phyloP scores from a whole-genome alignment of 2,888 invertebrate species.

The Megaustenia siamemsis region DNA sequence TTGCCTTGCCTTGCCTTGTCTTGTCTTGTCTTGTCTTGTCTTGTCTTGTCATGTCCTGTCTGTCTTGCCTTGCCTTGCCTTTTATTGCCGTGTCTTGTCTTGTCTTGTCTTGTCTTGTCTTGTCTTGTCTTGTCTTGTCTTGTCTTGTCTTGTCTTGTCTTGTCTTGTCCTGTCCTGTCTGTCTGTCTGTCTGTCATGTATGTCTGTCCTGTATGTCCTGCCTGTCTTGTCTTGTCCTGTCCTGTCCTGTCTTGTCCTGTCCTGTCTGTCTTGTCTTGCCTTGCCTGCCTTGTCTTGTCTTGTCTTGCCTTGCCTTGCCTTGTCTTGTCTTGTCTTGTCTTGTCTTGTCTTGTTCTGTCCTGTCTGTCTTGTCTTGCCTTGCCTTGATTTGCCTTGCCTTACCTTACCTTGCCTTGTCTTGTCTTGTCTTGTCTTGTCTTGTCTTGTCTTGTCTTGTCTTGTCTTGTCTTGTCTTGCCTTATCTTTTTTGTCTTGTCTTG shows the following conservation, averaged over 20 bases:
- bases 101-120: conserved; percentile 11
- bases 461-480: conserved; percentile 35
- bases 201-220: no score
- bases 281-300: not conserved
- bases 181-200: no score
- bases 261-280: not conserved
- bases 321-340: not conserved
- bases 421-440: conserved; percentile 24
- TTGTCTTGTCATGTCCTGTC: not conserved
- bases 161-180: not conserved
- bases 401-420: conserved; percentile 9
- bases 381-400: not conserved
- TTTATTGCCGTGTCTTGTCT: not conserved
- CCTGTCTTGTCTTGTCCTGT: not conserved
- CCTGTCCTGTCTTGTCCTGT: not conserved
- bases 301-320: not conserved
- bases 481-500: no score
- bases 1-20: not conserved
- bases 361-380: not conserved
- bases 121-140: not conserved
- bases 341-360: not conserved
- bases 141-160: not conserved
- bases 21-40: conserved; percentile 1
- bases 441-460: conserved; percentile 27
- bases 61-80: not conserved